Evolutionary conservation across 1,140 invertebrate genomes (phyloP), one percentile per base, ranked within the genome.

Genomic region (Drosophila auraria): DNA sequence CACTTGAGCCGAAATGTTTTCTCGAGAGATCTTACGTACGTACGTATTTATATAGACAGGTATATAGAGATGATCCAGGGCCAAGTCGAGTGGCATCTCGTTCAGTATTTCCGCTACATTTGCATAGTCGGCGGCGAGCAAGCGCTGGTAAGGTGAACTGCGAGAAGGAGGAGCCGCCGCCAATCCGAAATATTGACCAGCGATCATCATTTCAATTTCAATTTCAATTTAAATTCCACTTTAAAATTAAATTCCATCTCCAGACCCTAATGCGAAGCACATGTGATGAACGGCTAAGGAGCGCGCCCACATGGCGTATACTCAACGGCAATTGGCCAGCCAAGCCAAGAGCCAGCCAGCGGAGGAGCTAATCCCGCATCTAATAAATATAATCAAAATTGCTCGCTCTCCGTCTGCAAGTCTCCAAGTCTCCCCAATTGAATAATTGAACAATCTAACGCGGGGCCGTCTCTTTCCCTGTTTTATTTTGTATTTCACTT

Each of bases 81-180:
- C 62, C 71, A 60, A 63, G 56, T 61, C 75, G 73, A 73, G 82
- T 65, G 78, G 49, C 56, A 70, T 54, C 77, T 40, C 74, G 80
- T 68, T 78, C 53, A 56, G 70, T 83, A 72, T 89, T 89, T 89
- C 86, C 86, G 86, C 82, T 82, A 91, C 86, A 89, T 89, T 89
- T 86, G 82, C 86, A 89, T 89, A 84, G 78, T 23, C 75, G 54
- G 42, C 61, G 60, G 49, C 17, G 20, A n/a, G 49, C 17, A 20
- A 51, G n/a, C 58, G 50, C 40, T 36, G 68, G 45, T 56, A 64
- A 78, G 71, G 56, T 74, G 69, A 62, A 72, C 69, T 23, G 54
- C 14, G 54, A 72, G 30, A 33, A 9, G 33, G 33, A 36, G 9
- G 33, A 44, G 30, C 44, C 25, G 51, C 27, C 49, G 38, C 47